These are phyloP conservation scores for Caenorhabditis sinica DNA, from an alignment of 2,888 invertebrate species.

Conservation along the genomic window DNA sequence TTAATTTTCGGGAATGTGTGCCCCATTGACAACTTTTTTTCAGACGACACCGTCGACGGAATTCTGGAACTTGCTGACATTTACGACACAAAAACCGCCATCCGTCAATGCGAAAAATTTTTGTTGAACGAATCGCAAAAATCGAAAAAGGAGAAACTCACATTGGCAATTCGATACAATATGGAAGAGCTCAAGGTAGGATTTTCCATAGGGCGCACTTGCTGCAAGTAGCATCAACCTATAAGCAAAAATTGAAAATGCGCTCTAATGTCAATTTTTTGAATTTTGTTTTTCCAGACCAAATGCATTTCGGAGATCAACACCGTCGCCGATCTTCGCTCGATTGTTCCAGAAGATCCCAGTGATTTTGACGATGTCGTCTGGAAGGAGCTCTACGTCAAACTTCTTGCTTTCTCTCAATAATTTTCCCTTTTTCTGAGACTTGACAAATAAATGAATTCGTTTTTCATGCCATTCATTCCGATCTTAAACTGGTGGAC, in stretches of 20 bases:
- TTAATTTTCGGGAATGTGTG: too few species aligned
- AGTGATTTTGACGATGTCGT: neutral
- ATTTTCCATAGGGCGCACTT: too few species aligned
- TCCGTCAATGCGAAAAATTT: neutral
- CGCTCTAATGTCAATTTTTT: neutral
- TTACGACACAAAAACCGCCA: neutral
- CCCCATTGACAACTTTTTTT: neutral
- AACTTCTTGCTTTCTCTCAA: neutral
- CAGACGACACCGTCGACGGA: neutral
- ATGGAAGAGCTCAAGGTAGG: neutral
- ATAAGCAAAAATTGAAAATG: too few species aligned
- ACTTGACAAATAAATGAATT: too few species aligned
- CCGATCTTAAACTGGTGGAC: too few species aligned
- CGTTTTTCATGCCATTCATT: too few species aligned
- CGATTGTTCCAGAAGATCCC: neutral
- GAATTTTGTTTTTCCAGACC: neutral
- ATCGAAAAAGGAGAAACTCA: neutral
- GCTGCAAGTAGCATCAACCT: too few species aligned
- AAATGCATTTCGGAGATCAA: neutral
- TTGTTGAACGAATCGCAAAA: neutral
- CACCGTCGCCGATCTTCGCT: neutral
- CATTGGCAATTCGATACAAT: neutral
- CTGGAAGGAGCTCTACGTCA: neutral
- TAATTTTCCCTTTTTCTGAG: neutral
- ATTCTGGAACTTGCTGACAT: constrained; percentile 5